Evolutionary conservation across 1,140 invertebrate species (phyloP), one percentile per base, ranked within the genome.

Genomic region (Nebria ingens): DNA sequence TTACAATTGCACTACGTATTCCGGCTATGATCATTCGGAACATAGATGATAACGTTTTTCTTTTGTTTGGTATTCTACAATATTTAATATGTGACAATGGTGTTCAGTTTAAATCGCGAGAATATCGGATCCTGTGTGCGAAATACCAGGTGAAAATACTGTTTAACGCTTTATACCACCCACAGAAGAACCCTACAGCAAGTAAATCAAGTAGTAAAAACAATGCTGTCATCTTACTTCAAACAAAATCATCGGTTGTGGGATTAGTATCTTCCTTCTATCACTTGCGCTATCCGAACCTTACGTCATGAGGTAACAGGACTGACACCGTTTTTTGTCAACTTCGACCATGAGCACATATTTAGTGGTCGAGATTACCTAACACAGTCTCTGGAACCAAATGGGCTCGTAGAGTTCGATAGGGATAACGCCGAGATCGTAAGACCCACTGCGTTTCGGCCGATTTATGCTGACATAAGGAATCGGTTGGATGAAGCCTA

Each of bases 31-130:
- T 62, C 11, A 52, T 59, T 11, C 53, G 54, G 15, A 15, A 29
- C 19, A 38, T 65, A 21, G 60, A 63, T 21, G 57, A 65, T 50
- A n/a, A 53, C 6, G 55, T 56, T 2, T 56, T 56, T 55, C 55
- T 56, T 3, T 11, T 55, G n/a, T 56, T 21, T 55, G 52, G 52
- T 13, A 52, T 29, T 12, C 55, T 52, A 11, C 51, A 56, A 21
- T 38, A 54, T 19, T 4, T 56, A 4, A 34, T 55, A 2, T 56
- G 52, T 22, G 55, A 56, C 45, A 56, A 56, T 20, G 55, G 55
- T 9, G 23, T 22, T 12, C 53, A 57, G 42, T 56, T 54, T 25
- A 19, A 13, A 11, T 40, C 53, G 11, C 4, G 20, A 20, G 21
- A 25, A 34, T 55, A 56, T 34, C 1, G 1, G 1, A 2, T 21